Evolutionary conservation across 1,140 invertebrate genomes (phyloP).

Genomic region (Carposina sasakii): DNA sequence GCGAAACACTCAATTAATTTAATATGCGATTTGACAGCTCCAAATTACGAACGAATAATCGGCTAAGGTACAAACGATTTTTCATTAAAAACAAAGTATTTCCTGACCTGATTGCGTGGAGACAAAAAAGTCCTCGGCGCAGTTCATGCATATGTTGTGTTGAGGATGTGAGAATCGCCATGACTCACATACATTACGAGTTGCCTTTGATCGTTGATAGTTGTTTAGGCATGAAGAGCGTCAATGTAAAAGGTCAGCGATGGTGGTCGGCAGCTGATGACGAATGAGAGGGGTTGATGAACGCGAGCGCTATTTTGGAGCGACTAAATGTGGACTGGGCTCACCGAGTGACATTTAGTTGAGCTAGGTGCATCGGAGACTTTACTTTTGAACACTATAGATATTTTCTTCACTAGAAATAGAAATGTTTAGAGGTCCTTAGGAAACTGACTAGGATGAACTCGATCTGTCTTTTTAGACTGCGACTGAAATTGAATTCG

Average conservation of each 20-base stretch:
- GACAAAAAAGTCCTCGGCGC: slow-evolving; percentile 15
- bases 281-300: slow-evolving; percentile 67
- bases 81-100: slow-evolving; percentile 18
- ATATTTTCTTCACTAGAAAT: slow-evolving; percentile 23
- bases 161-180: not conserved
- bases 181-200: slow-evolving; percentile 28
- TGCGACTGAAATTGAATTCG: too few relatives aligned
- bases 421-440: too few relatives aligned
- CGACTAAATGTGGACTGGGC: slow-evolving; percentile 59
- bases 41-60: slow-evolving; percentile 47
- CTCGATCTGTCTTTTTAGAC: too few relatives aligned
- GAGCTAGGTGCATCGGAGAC: slow-evolving; percentile 60
- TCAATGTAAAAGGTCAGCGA: slow-evolving; percentile 49
- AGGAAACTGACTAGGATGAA: too few relatives aligned
- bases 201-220: slow-evolving; percentile 18
- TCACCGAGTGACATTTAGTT: slow-evolving; percentile 68
- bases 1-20: slow-evolving; percentile 60
- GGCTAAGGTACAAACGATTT: slow-evolving; percentile 16
- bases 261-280: slow-evolving; percentile 38
- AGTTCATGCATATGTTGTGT: too few relatives aligned
- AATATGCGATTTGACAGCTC: slow-evolving; percentile 55
- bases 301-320: slow-evolving; percentile 66
- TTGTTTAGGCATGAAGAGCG: slow-evolving; percentile 19
- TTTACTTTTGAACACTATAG: slow-evolving; percentile 47
- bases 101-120: slow-evolving; percentile 23